Evolutionary conservation across 2,113 vertebrate species (phyloP).

Genomic region (Prionailurus viverrinus): DNA sequence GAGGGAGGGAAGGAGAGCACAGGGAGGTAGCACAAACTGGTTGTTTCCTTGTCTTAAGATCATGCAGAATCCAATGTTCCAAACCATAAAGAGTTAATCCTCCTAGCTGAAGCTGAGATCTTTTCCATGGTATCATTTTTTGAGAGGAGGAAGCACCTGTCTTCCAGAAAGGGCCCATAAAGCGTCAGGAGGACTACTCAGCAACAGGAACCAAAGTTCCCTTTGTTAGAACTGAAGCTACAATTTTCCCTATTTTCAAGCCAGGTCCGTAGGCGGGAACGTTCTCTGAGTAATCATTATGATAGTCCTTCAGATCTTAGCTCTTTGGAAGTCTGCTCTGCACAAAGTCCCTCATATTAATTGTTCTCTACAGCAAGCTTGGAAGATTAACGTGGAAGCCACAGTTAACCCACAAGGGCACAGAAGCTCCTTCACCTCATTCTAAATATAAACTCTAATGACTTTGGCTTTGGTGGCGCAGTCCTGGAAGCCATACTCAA

Average conservation of each 20-base stretch:
- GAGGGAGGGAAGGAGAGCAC: no score
- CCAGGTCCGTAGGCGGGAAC: not conserved
- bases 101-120: not conserved
- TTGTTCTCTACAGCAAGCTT: not conserved
- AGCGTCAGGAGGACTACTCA: not conserved
- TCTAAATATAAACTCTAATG: not conserved
- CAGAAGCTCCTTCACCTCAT: not conserved
- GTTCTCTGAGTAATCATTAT: not conserved
- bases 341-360: not conserved
- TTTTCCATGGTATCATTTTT: not conserved
- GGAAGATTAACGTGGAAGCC: not conserved
- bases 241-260: conserved; percentile 32
- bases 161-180: not conserved
- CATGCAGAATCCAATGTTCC: not conserved
- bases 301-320: not conserved
- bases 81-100: not conserved
- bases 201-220: not conserved
- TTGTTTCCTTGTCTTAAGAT: not conserved
- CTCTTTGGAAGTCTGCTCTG: not conserved
- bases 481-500: not conserved
- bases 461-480: not conserved
- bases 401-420: not conserved
- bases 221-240: not conserved
- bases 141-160: not conserved
- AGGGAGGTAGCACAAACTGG: not conserved